Evolutionary conservation across 1,140 invertebrate genomes (phyloP).

Genomic region (Drosophila malerkotliana): DNA sequence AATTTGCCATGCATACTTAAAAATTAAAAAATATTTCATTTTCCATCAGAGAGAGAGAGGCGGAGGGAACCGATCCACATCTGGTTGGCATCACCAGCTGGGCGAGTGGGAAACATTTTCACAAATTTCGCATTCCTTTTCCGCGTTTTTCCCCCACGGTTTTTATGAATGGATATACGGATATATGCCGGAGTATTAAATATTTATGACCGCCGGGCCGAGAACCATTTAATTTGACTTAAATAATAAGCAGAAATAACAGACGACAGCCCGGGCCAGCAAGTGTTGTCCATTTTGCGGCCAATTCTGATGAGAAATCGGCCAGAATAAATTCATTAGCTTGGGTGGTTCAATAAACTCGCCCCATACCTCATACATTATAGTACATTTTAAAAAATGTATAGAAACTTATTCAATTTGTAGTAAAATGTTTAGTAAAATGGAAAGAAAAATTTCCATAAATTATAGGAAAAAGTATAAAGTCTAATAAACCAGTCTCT

Average conservation of each 20-base stretch:
- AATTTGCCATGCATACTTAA: constrained; percentile 55
- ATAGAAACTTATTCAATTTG: too few relatives aligned
- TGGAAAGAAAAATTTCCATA: too few relatives aligned
- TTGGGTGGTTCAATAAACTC: constrained; percentile 39
- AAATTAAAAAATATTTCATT: constrained; percentile 66
- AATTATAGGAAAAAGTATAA: too few relatives aligned
- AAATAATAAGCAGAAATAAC: constrained; percentile 70
- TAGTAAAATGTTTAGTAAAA: too few relatives aligned
- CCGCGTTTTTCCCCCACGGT: background rate
- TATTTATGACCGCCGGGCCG: constrained; percentile 61
- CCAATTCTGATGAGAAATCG: constrained; percentile 47
- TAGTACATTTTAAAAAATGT: too few relatives aligned
- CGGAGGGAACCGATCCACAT: constrained; percentile 36
- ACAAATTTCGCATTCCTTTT: constrained; percentile 37
- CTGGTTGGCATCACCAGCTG: constrained; percentile 65
- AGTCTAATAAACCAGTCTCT: background rate
- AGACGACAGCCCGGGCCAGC: constrained; percentile 20
- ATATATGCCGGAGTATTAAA: constrained; percentile 52
- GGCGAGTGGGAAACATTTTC: constrained; percentile 30
- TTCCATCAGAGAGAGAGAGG: constrained; percentile 8
- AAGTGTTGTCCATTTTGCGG: constrained; percentile 29
- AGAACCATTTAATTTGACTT: constrained; percentile 73
- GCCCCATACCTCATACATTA: background rate
- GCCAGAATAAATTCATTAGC: constrained; percentile 59
- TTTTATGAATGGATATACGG: constrained; percentile 68